Evolutionary conservation across 2,888 invertebrate genomes (phyloP).

Genomic region (Chromoteleia sp.): DNA sequence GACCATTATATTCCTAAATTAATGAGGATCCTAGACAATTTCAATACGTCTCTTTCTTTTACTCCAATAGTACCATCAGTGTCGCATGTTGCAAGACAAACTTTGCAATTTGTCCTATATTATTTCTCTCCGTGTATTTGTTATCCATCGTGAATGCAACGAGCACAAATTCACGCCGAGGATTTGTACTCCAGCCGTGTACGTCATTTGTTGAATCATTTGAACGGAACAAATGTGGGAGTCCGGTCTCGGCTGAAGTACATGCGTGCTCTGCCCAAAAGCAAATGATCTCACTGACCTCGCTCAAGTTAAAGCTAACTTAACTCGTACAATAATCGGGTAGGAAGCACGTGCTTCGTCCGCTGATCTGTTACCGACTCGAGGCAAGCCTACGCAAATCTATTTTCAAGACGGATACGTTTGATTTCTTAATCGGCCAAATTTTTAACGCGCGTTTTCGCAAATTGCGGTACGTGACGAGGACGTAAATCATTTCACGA

Average conservation of each 20-base stretch:
- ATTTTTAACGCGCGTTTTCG: neutral
- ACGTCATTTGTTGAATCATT: constrained; percentile 16
- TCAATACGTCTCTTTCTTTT: too few species aligned
- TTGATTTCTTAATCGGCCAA: constrained; percentile 35
- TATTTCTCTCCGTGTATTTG: too few species aligned
- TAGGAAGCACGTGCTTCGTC: constrained; percentile 55
- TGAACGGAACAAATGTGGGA: constrained; percentile 34
- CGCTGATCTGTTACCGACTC: constrained; percentile 24
- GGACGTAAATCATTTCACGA: neutral
- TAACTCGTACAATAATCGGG: constrained; percentile 52
- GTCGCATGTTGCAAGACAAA: too few species aligned
- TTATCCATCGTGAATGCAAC: too few species aligned
- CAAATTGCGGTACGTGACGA: neutral
- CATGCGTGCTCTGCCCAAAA: constrained; percentile 29
- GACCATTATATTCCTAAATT: too few species aligned
- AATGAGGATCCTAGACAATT: too few species aligned
- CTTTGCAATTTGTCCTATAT: too few species aligned
- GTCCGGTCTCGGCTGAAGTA: constrained; percentile 3
- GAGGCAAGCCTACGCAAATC: constrained; percentile 52
- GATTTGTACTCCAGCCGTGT: constrained; percentile 1
- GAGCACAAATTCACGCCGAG: too few species aligned
- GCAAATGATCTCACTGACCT: constrained; percentile 64
- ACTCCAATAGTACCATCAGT: too few species aligned
- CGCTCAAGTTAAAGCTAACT: constrained; percentile 58
- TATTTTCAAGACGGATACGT: constrained; percentile 41